Base-by-base conservation (phyloP, 2,888 invertebrate genomes). In the Andrena hattorfiana region DNA sequence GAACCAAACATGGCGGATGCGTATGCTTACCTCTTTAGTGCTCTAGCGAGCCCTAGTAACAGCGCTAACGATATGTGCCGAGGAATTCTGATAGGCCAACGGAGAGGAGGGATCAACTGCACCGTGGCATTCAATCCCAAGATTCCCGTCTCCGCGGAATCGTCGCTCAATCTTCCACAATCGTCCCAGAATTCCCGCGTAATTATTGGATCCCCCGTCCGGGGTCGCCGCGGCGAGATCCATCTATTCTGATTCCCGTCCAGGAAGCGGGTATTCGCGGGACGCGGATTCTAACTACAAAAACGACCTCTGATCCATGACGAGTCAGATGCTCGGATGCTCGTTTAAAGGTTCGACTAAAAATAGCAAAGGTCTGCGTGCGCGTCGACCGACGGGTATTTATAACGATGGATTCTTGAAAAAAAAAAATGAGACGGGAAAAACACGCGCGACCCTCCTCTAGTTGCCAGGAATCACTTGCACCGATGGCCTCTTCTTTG, bases 311-410 rank as follows among this genome's bases (percentile, higher is more conserved):
- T 85, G 85, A 86, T 83, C 83, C 51, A 68, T 26, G 49, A 49
- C 66, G 62, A 59, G 59, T 62, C 81, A 77, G 81, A 81, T 81
- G 86, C 42, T 81, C 81, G 77, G 81, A 81, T 68, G 60, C 54
- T 86, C 77, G 74, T 81, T 86, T 85, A 77, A 85, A 83, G 74
- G 77, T 77, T 76, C 64, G 70, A 63, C 80, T 85, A 83, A 85
- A 83, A 85, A 85, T 85, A 85, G 77, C 49, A 16, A 42, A 63
- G 69, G 48, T 66, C 28, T 30, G 30, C 79, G 13, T 42, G 30
- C 51, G 64, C 26, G 51, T n/a, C 28, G 49, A 26, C n/a, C 49
- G 20, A 26, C 5, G 32, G 66, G 20, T 80, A 80, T 71, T 80
- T 80, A 80, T 80, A 80, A 80, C 71, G 60, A 35, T 10, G 48